Conservation (phyloP, 2,113 vertebrate species). For the Cochlearius cochlearius region DNA sequence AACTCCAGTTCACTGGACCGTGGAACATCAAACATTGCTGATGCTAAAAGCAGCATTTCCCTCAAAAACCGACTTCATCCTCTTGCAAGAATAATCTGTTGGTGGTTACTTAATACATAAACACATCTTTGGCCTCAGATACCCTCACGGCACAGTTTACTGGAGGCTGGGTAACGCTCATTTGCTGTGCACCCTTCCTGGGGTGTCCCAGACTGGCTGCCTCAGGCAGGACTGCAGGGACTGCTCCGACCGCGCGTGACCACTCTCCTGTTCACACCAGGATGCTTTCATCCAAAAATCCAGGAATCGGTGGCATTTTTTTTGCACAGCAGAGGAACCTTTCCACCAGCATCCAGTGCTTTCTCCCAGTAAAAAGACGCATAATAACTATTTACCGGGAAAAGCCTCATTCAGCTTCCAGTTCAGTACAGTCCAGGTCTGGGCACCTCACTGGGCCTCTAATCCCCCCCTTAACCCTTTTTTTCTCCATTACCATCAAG, state of each 20-base stretch:
- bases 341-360: not conserved
- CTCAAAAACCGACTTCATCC: not conserved
- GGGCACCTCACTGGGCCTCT: not conserved
- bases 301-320: not conserved
- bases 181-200: not conserved
- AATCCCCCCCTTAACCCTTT: not conserved
- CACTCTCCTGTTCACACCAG: not conserved
- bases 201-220: not conserved
- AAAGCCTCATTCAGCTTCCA: not conserved
- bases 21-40: not conserved
- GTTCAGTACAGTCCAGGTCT: not conserved
- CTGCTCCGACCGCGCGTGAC: rapidly evolving
- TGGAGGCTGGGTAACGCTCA: too few relatives aligned
- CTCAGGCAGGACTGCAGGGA: not conserved
- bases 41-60: not conserved
- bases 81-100: not conserved
- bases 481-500: not conserved
- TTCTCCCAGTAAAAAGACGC: not conserved
- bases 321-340: not conserved
- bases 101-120: not conserved
- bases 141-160: not conserved
- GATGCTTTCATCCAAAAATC: not conserved
- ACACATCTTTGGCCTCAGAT: not conserved
- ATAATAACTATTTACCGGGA: not conserved
- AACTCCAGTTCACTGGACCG: rapidly evolving